phyloP scores from a whole-genome alignment of 2,797 vertebrate species.

The Poliocrania exsul region DNA sequence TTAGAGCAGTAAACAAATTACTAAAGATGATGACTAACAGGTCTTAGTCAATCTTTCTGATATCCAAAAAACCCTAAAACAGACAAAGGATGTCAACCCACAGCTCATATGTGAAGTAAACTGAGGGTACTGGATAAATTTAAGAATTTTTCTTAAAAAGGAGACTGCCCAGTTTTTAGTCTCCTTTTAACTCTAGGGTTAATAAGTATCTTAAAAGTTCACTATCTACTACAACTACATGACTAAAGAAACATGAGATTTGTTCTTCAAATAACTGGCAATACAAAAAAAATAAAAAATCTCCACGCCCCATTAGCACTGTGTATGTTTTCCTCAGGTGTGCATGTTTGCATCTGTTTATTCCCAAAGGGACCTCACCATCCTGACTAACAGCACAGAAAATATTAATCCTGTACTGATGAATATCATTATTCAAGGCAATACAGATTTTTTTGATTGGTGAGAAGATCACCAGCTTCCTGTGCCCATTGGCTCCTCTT shows the following conservation, averaged over 20 bases:
- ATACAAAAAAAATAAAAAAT: not conserved
- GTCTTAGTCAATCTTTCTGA: not conserved
- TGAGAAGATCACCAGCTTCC: not conserved
- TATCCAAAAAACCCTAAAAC: not conserved
- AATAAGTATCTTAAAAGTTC: not conserved
- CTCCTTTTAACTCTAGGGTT: not conserved
- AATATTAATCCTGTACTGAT: not conserved
- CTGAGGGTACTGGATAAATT: not conserved
- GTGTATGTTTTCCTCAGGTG: not conserved
- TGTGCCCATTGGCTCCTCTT: not conserved
- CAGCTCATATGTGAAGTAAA: not conserved
- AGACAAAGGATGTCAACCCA: not conserved
- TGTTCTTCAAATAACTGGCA: not conserved
- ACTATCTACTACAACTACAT: not conserved
- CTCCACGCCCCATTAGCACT: accelerated
- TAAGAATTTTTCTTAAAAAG: not conserved
- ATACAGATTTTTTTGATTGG: not conserved
- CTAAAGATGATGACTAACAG: not conserved
- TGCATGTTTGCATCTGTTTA: not conserved
- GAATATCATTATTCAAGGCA: not conserved
- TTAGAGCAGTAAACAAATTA: not conserved
- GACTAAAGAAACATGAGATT: not conserved
- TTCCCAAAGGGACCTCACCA: not conserved
- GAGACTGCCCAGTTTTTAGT: not conserved
- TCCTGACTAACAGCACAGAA: not conserved